phyloP scores from a whole-genome alignment of 2,113 vertebrate genomes.

The Uria lomvia region DNA sequence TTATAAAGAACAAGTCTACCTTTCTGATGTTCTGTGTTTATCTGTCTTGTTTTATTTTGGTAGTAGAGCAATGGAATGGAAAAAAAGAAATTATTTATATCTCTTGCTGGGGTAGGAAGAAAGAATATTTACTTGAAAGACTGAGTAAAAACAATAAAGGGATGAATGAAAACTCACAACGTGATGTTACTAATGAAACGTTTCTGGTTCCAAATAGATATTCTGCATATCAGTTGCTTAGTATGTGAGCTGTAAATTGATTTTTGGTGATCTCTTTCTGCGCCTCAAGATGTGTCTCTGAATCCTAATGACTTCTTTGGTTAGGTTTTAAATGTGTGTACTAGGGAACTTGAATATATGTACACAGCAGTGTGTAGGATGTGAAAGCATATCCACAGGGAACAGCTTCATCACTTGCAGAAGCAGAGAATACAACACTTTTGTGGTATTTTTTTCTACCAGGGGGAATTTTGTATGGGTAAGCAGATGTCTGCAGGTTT shows the following conservation, averaged over 20 bases:
- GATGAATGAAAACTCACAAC: not conserved
- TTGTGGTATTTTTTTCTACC: not conserved
- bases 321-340: not conserved
- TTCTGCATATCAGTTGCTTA: not conserved
- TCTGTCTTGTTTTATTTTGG: not conserved
- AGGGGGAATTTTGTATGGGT: not conserved
- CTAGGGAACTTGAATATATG: not conserved
- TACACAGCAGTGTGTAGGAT: not conserved
- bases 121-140: not conserved
- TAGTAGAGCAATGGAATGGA: not conserved
- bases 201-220: not conserved
- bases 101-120: not conserved
- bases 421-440: not conserved
- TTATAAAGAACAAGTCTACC: not conserved
- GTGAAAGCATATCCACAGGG: not conserved
- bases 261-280: not conserved
- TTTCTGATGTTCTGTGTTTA: not conserved
- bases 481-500: not conserved
- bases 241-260: not conserved
- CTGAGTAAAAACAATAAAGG: not conserved
- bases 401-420: not conserved
- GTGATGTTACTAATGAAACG: not conserved
- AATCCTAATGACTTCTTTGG: not conserved
- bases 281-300: not conserved
- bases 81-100: not conserved